These are phyloP conservation scores for Zosterops japonicus DNA, from an alignment of 2,113 vertebrate species.

Conservation along the genomic window DNA sequence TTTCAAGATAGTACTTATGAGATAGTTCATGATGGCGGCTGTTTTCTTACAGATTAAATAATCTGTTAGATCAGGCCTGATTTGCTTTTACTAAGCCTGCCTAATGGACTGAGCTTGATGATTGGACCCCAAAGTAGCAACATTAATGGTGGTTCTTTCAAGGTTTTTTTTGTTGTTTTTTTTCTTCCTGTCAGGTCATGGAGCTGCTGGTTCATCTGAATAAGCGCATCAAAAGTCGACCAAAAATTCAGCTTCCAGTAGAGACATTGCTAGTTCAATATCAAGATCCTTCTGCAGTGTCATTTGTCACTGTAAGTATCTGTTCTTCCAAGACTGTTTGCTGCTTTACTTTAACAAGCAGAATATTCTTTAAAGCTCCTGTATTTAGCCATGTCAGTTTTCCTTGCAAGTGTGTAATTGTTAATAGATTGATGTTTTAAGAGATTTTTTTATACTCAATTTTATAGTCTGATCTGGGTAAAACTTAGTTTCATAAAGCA, in stretches of 20 bases:
- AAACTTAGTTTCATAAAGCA: neutral
- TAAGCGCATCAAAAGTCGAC: conserved; percentile 96
- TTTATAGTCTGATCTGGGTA: neutral
- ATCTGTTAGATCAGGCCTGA: neutral
- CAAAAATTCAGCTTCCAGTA: conserved; percentile 95
- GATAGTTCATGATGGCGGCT: neutral
- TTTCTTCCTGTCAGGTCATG: conserved; percentile 84
- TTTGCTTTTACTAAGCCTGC: neutral
- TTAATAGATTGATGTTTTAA: neutral
- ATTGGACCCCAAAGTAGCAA: neutral
- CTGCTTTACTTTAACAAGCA: neutral
- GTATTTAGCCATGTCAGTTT: neutral
- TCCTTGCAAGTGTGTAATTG: neutral
- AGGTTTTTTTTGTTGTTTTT: neutral
- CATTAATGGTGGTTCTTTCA: neutral
- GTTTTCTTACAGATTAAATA: neutral
- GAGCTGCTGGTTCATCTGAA: conserved; percentile 96
- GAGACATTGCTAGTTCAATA: conserved; percentile 97
- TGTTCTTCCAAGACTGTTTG: neutral
- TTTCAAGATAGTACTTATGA: neutral
- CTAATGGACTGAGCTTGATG: neutral
- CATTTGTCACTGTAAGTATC: conserved; percentile 92
- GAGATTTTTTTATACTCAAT: neutral
- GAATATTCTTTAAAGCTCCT: neutral
- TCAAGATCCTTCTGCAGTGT: conserved; percentile 95